phyloP scores from a whole-genome alignment of 2,113 vertebrate genomes.

The Acrocephalus arundinaceus region DNA sequence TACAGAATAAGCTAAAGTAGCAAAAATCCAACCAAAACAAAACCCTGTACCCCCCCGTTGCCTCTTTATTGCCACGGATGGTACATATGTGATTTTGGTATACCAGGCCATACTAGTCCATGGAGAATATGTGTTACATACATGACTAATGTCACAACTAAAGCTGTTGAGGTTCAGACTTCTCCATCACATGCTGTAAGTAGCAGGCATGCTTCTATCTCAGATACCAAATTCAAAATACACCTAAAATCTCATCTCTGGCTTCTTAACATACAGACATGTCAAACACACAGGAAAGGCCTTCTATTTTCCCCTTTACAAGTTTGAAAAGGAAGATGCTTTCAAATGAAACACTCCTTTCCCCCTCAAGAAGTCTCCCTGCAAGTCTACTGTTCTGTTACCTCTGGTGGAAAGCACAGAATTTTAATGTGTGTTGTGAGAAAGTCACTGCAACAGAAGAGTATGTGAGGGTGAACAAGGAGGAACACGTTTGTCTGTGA shows the following conservation, averaged over 20 bases:
- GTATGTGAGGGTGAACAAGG: conserved; percentile 17
- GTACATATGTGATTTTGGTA: not conserved
- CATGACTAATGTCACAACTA: not conserved
- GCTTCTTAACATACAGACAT: not conserved
- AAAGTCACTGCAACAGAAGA: conserved; percentile 2
- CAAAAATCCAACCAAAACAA: not conserved
- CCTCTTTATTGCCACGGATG: not conserved
- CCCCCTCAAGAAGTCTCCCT: not conserved
- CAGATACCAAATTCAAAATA: not conserved
- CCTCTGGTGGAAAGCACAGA: not conserved
- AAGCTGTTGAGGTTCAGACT: not conserved
- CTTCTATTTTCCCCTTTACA: not conserved
- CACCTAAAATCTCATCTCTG: not conserved
- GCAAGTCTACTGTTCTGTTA: not conserved
- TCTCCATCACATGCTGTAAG: not conserved
- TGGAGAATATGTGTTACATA: not conserved
- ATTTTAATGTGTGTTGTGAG: not conserved
- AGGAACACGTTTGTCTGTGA: conserved; percentile 5
- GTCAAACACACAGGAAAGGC: not conserved
- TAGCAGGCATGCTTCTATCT: not conserved
- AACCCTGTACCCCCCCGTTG: not conserved
- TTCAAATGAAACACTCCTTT: not conserved
- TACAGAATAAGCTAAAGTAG: not conserved
- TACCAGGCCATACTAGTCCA: not conserved
- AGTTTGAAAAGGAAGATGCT: not conserved